Base-by-base conservation (phyloP, 2,113 vertebrate species). In the Motacilla alba region DNA sequence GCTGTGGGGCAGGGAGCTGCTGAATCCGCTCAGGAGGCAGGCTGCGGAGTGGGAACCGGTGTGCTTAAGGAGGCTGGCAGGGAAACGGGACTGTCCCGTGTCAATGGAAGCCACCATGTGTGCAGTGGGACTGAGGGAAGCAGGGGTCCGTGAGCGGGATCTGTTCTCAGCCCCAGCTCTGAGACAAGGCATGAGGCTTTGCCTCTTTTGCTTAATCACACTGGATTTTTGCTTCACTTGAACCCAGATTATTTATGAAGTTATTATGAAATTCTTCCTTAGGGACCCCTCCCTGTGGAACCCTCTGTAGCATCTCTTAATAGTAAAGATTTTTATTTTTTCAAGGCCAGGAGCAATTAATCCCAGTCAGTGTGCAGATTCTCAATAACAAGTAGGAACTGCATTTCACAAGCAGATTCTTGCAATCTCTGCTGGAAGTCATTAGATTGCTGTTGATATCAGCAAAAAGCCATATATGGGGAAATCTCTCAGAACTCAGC, bases 61-160 rank as follows among this genome's bases (percentile, higher is more conserved):
- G 37, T 46, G 3, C 1, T 1, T 68, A 67, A 46, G 53, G 35
- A 55, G 63, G 18, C 33, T 14, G 10, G 28, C 44, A 35, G 13
- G 22, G n/a, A 22, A 56, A 35, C 0, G 5, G 63, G 47, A 39
- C 24, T 18, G 64, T 64, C 56, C 77, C 0, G 0, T 7, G 12
- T 20, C 6, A 1, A 2, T 77, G 55, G 76, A 60, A 53, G 49
- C 47, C 60, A 27, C 83, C 0, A 2, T 12, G 63, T 39, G 73
- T 83, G 44, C 22, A 30, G 35, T 28, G 60, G 37, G 55, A n/a
- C 73, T 41, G 22, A 22, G 10, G 35, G 59, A 52, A 63, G 44
- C 35, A 31, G 30, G 18, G 27, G 6, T 80, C 37, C 6, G 1
- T 2, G 64, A 50, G 43, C 72, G 39, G 59, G 63, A n/a, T 41